Percentiles rank a stretch among this genome's conserved stretches.
Conservation (phyloP, 2,797 vertebrate genomes). For the Trichosurus vulpecula region DNA sequence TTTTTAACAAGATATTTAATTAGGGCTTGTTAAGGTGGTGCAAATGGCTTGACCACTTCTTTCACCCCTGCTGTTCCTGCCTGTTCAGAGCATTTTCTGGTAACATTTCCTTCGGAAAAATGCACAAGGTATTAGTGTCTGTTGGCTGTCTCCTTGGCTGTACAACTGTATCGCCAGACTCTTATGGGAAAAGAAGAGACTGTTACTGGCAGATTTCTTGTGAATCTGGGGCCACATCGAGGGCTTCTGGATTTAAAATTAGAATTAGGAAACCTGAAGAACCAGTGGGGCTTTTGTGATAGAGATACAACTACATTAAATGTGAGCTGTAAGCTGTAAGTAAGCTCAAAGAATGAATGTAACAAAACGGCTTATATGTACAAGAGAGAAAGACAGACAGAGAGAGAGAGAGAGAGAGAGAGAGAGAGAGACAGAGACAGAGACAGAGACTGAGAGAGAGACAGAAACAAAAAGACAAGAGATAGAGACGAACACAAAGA, state of each 20-base stretch:
- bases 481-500: not conserved
- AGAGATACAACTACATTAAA: not conserved
- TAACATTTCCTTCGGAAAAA: slow-evolving; percentile 54
- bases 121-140: not conserved
- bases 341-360: slow-evolving; percentile 3
- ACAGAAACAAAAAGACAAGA: too few relatives aligned
- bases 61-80: slow-evolving; percentile 64
- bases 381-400: not conserved
- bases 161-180: not conserved
- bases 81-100: slow-evolving; percentile 71
- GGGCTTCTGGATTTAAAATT: slow-evolving; percentile 26
- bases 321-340: not conserved
- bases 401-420: not conserved
- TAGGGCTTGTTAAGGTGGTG: slow-evolving; percentile 75
- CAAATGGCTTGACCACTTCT: slow-evolving; percentile 20
- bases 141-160: slow-evolving; percentile 39
- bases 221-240: not conserved
- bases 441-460: not conserved
- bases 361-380: not conserved
- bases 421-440: too few relatives aligned
- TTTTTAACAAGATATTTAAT: slow-evolving; percentile 74
- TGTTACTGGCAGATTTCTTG: not conserved
- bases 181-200: not conserved
- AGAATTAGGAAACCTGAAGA: slow-evolving; percentile 36
- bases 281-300: slow-evolving; percentile 27